A percentile compares a stretch with the other conserved stretches of the same genome.
Evolutionary conservation across 2,888 invertebrate genomes (phyloP).

Genomic region (Sinelater perroti): DNA sequence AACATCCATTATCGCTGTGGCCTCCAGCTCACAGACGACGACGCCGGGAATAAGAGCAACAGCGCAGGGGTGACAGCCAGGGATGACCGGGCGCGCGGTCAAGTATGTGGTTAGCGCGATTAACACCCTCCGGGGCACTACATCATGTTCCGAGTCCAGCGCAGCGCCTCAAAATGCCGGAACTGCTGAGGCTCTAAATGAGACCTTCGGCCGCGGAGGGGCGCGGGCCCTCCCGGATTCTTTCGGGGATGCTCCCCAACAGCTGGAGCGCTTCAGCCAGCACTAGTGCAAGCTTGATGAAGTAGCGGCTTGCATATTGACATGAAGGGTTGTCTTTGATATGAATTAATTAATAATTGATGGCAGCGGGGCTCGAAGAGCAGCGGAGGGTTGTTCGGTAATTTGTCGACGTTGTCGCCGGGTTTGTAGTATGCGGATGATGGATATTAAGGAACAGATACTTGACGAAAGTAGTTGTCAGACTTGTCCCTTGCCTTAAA

Average conservation of each 20-base stretch:
- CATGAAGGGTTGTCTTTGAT: constrained; percentile 7
- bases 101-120: constrained; percentile 37
- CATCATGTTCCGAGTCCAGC: constrained; percentile 31
- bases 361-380: neutral
- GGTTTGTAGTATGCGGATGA: too few relatives aligned
- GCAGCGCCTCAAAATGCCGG: constrained; percentile 24
- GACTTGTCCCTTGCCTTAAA: too few relatives aligned
- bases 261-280: too few relatives aligned
- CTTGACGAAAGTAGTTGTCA: too few relatives aligned
- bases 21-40: constrained; percentile 25
- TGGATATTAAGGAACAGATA: too few relatives aligned
- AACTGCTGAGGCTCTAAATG: too few relatives aligned
- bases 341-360: constrained; percentile 11
- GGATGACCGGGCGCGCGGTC: constrained; percentile 26
- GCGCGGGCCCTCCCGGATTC: too few relatives aligned
- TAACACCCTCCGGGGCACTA: constrained; percentile 35
- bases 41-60: constrained; percentile 26
- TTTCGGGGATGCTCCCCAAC: too few relatives aligned
- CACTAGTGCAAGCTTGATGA: constrained; percentile 14
- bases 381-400: too few relatives aligned
- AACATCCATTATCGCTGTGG: constrained; percentile 25
- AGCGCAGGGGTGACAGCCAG: constrained; percentile 19
- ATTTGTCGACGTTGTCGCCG: too few relatives aligned
- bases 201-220: too few relatives aligned
- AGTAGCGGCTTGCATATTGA: constrained; percentile 15